Evolutionary conservation across 2,113 vertebrate species (phyloP).

Genomic region (Cariama cristata): DNA sequence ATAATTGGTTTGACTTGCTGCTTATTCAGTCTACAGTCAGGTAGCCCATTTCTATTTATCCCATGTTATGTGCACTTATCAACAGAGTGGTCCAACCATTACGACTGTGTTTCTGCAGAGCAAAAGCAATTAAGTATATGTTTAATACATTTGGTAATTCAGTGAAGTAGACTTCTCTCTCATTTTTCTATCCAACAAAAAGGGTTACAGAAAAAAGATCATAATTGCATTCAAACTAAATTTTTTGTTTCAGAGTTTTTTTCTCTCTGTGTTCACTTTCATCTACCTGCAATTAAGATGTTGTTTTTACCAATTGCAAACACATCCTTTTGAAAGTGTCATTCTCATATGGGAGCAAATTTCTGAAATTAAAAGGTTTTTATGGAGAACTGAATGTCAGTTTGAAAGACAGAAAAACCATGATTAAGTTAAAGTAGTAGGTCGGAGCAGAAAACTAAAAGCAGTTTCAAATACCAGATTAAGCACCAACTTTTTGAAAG

Average conservation of each 20-base stretch:
- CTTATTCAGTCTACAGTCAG: background rate
- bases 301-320: background rate
- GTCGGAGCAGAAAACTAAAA: background rate
- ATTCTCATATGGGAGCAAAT: background rate
- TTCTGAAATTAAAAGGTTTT: constrained; percentile 25
- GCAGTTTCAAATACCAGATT: background rate
- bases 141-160: background rate
- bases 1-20: background rate
- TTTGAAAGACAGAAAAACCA: background rate
- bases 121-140: background rate
- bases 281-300: background rate
- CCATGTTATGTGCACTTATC: background rate
- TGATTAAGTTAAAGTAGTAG: background rate
- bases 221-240: background rate
- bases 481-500: background rate
- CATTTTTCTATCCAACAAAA: background rate
- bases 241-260: background rate
- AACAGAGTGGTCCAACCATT: background rate
- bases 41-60: background rate
- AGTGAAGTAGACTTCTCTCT: background rate
- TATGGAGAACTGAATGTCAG: background rate
- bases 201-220: background rate
- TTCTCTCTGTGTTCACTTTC: background rate
- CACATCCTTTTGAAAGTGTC: background rate
- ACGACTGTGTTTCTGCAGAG: background rate